phyloP scores from a whole-genome alignment of 2,113 vertebrate genomes.

The Eptesicus fuscus region DNA sequence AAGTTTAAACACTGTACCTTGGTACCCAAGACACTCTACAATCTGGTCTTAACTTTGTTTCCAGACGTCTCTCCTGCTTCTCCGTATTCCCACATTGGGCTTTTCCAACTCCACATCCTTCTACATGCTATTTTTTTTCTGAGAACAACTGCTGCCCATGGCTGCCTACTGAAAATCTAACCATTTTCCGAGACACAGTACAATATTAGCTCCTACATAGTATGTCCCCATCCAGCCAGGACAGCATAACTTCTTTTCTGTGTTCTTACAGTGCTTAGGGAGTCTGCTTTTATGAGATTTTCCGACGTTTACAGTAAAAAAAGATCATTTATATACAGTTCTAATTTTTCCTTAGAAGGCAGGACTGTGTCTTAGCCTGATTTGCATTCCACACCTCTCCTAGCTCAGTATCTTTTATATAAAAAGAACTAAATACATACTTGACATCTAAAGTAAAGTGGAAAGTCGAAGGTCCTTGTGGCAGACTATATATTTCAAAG shows the following conservation, averaged over 20 bases:
- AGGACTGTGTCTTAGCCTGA: neutral
- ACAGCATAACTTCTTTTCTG: neutral
- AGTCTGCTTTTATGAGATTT: neutral
- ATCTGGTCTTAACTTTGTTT: neutral
- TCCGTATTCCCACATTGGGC: neutral
- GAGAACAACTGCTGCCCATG: neutral
- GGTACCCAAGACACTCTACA: neutral
- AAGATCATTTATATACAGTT: neutral
- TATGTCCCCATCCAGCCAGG: neutral
- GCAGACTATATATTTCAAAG: neutral
- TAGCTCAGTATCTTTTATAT: neutral
- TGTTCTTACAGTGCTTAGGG: neutral
- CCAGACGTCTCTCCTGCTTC: neutral
- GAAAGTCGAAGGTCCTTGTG: neutral
- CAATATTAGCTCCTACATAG: neutral
- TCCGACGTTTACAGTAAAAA: neutral
- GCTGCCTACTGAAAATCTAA: neutral
- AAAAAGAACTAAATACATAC: neutral
- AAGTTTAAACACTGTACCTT: neutral
- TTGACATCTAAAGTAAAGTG: neutral
- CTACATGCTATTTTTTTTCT: neutral
- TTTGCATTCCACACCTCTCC: neutral
- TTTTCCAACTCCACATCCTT: neutral
- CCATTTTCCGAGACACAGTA: neutral
- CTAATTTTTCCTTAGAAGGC: neutral